Percentiles rank a stretch among this genome's conserved stretches.
Evolutionary conservation across 2,888 invertebrate genomes (phyloP).

Genomic region (Andrena dorsata): DNA sequence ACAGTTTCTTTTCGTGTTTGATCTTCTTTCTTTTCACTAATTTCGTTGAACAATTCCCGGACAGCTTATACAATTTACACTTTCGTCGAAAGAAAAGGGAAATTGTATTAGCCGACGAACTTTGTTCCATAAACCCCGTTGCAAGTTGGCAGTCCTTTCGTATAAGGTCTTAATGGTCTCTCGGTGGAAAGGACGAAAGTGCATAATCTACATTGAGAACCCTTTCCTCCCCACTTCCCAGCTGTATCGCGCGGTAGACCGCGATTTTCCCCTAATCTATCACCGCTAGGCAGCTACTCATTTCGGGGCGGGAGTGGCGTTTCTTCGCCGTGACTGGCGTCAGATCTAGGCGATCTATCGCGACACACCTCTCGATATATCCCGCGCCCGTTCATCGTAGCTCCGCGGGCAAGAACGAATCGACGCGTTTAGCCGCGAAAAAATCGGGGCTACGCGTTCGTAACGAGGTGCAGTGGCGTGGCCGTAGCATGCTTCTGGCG

Average conservation of each 20-base stretch:
- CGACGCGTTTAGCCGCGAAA: slow-evolving; percentile 56
- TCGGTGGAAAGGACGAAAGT: not conserved
- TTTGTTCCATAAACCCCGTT: too few species aligned
- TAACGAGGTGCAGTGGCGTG: slow-evolving; percentile 66
- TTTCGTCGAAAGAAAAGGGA: too few species aligned
- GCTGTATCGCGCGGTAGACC: not conserved
- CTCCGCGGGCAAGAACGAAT: slow-evolving; percentile 25
- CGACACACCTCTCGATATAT: slow-evolving; percentile 17
- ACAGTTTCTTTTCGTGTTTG: not conserved
- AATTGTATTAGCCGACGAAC: too few species aligned
- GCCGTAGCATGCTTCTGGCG: slow-evolving; percentile 52
- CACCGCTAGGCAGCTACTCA: slow-evolving; percentile 28
- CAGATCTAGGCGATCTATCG: slow-evolving; percentile 22
- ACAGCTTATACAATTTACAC: too few species aligned
- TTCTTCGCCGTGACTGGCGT: slow-evolving; percentile 31
- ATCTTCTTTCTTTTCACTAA: not conserved
- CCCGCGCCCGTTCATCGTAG: not conserved
- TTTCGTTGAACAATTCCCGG: too few species aligned
- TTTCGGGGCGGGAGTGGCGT: slow-evolving; percentile 30
- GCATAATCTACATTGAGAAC: not conserved
- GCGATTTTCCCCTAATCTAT: slow-evolving; percentile 29
- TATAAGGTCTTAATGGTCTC: not conserved
- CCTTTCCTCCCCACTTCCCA: not conserved
- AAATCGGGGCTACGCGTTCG: slow-evolving; percentile 55
- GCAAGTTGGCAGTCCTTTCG: too few species aligned